Evolutionary conservation across 2,888 invertebrate genomes (phyloP).

Genomic region (Clepsis dumicolana): DNA sequence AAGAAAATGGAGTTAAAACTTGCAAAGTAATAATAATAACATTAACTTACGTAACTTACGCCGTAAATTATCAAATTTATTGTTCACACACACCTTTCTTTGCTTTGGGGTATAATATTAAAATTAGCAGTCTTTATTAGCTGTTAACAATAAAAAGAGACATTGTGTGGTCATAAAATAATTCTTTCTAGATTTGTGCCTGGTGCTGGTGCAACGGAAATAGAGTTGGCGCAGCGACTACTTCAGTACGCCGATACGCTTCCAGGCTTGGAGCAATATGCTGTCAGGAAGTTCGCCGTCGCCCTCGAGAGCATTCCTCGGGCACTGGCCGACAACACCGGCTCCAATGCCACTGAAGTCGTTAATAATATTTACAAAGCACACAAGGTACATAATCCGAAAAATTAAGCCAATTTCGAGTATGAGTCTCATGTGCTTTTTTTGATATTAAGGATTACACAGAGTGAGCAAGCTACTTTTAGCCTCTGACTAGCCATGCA

Average conservation of each 20-base stretch:
- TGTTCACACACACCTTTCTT: too few species aligned
- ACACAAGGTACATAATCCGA: constrained; percentile 88
- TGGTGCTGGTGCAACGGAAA: constrained; percentile 98
- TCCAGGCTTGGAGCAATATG: constrained; percentile 98
- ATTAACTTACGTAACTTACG: too few species aligned
- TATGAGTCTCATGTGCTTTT: too few species aligned
- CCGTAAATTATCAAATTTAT: too few species aligned
- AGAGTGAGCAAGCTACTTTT: too few species aligned
- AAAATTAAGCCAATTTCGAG: not conserved
- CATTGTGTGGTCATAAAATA: not conserved
- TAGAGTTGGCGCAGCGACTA: constrained; percentile 95
- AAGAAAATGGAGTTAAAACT: too few species aligned
- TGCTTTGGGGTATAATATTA: too few species aligned
- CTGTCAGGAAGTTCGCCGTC: constrained; percentile 96
- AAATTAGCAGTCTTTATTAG: too few species aligned
- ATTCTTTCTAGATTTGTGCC: constrained; percentile 88
- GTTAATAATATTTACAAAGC: constrained; percentile 96
- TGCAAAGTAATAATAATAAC: too few species aligned
- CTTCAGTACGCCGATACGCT: constrained; percentile 95
- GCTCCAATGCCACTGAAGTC: constrained; percentile 94
- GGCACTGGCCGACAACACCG: constrained; percentile 97
- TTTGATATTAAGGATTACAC: too few species aligned
- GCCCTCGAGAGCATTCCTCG: constrained; percentile 97
- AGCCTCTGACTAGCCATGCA: too few species aligned
- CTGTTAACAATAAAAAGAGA: too few species aligned